Conservation (phyloP, 2,113 vertebrate genomes). For the Dipodomys stephensi region DNA sequence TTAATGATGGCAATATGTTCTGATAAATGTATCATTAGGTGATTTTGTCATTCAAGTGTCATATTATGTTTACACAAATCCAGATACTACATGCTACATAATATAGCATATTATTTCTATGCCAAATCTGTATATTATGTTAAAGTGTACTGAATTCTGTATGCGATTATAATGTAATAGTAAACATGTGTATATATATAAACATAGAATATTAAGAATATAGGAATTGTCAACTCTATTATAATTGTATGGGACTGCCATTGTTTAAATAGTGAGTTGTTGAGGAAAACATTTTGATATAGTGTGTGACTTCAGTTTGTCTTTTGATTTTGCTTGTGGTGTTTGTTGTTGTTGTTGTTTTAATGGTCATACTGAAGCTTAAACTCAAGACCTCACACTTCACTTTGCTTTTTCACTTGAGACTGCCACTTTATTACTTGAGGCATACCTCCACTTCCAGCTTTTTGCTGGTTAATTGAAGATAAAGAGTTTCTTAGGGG, state of each 20-base stretch:
- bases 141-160: neutral
- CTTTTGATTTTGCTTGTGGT: neutral
- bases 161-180: neutral
- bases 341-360: neutral
- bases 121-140: neutral
- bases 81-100: neutral
- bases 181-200: neutral
- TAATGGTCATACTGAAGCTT: too few species aligned
- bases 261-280: neutral
- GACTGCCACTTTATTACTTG: too few species aligned
- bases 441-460: neutral
- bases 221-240: neutral
- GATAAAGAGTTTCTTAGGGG: too few species aligned
- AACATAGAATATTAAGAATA: neutral
- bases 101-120: neutral
- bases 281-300: neutral
- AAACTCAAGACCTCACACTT: too few species aligned
- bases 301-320: neutral
- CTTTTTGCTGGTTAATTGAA: neutral
- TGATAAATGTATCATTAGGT: neutral
- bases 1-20: neutral
- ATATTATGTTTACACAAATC: neutral
- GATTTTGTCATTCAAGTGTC: neutral
- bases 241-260: neutral
- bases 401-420: too few species aligned